A percentile compares a stretch with the other conserved stretches of the same genome.
Evolutionary conservation across 2,888 invertebrate genomes (phyloP).

Genomic region (Drosophila leonis): DNA sequence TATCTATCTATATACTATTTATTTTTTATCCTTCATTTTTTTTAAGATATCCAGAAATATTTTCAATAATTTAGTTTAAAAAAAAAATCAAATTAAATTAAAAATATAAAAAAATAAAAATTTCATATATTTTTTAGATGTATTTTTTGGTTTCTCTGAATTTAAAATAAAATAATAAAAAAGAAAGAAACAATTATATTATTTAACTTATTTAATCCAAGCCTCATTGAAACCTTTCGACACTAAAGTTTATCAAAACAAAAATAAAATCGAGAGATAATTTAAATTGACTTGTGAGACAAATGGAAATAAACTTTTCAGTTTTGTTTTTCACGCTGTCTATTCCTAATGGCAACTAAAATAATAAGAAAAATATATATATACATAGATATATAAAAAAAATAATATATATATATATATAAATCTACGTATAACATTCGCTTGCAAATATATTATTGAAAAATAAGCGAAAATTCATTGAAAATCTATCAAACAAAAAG

Average conservation of each 20-base stretch:
- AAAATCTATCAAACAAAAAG: slow-evolving; percentile 35
- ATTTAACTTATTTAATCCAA: background rate
- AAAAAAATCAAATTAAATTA: no score
- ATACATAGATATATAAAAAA: background rate
- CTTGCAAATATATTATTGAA: slow-evolving; percentile 8
- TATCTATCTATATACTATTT: no score
- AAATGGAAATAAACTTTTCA: slow-evolving; percentile 7
- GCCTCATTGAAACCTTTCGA: background rate
- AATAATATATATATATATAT: background rate
- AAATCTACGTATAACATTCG: background rate
- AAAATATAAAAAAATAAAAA: no score
- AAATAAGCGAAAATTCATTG: slow-evolving; percentile 46
- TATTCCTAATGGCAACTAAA: slow-evolving; percentile 3
- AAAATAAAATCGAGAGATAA: background rate
- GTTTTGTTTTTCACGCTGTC: background rate
- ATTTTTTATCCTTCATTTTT: no score
- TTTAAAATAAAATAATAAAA: background rate
- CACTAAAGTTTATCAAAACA: background rate
- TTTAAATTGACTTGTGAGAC: slow-evolving; percentile 11
- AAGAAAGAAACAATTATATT: background rate
- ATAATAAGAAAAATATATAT: background rate
- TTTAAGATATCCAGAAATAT: no score
- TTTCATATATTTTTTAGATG: no score
- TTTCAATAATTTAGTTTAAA: no score
- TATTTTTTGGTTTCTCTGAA: no score